phyloP scores from a whole-genome alignment of 1,140 invertebrate species.

The Drosophila gunungcola region DNA sequence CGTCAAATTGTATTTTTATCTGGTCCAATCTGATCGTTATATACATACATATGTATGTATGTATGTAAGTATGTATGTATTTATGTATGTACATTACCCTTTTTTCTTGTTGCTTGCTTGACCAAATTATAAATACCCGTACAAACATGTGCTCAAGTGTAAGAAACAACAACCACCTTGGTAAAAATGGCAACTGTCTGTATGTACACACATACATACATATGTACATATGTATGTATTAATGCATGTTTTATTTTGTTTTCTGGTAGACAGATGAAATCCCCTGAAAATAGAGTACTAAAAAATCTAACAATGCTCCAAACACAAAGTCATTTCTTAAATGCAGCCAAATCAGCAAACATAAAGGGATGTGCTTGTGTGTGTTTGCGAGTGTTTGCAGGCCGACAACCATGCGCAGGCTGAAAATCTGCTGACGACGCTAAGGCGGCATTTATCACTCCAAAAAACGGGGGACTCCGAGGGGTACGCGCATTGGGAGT shows the following conservation, averaged over 20 bases:
- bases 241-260: background rate
- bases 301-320: constrained; percentile 37
- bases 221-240: constrained; percentile 15
- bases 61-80: background rate
- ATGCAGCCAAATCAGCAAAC: constrained; percentile 52
- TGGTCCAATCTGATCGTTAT: too few relatives aligned
- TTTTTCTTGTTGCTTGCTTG: constrained; percentile 3
- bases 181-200: constrained; percentile 5
- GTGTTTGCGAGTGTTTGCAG: background rate
- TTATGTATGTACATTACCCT: background rate
- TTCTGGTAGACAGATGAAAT: constrained; percentile 6
- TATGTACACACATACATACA: too few relatives aligned
- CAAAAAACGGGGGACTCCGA: constrained; percentile 15
- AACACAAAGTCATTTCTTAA: constrained; percentile 27
- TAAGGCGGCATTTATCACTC: constrained; percentile 51
- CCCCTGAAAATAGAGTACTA: constrained; percentile 29
- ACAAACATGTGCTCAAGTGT: constrained; percentile 5
- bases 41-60: constrained; percentile 8
- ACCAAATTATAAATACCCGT: constrained; percentile 5
- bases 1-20: too few relatives aligned
- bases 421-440: constrained; percentile 42
- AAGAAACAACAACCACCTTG: constrained; percentile 1
- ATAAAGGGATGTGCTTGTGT: background rate
- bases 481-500: constrained; percentile 65
- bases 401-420: constrained; percentile 44